These are phyloP conservation scores for Lochmaea capreae DNA, from an alignment of 2,888 invertebrate genomes.

Conservation along the genomic window DNA sequence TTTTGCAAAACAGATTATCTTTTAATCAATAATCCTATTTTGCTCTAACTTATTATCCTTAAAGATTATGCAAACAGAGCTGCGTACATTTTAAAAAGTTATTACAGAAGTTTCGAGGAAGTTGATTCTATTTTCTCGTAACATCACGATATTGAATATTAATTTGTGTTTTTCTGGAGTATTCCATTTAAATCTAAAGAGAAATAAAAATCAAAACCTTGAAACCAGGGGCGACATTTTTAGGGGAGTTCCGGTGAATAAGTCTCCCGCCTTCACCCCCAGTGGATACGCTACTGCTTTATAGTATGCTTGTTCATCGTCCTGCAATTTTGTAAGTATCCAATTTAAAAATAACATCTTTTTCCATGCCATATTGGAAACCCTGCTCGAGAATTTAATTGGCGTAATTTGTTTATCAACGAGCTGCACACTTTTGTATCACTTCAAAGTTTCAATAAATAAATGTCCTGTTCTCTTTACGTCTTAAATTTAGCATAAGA, in stretches of 20 bases:
- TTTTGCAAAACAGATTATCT: slow-evolving; percentile 11
- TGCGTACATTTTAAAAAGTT: slow-evolving; percentile 18
- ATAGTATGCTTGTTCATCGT: too few species aligned
- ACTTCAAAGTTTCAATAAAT: not conserved
- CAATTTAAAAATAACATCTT: too few species aligned
- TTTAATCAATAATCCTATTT: slow-evolving; percentile 22
- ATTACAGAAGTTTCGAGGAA: not conserved
- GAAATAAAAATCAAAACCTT: too few species aligned
- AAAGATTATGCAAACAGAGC: slow-evolving; percentile 10
- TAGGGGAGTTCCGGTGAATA: too few species aligned
- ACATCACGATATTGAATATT: slow-evolving; percentile 19
- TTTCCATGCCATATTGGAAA: too few species aligned
- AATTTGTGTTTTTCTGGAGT: not conserved
- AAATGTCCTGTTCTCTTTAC: not conserved
- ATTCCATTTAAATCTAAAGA: too few species aligned
- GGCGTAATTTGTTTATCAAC: not conserved
- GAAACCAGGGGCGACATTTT: too few species aligned
- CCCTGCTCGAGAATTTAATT: not conserved
- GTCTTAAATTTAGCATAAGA: not conserved
- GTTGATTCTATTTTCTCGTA: slow-evolving; percentile 1
- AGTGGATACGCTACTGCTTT: too few species aligned
- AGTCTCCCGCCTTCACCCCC: too few species aligned
- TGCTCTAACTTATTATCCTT: slow-evolving; percentile 9
- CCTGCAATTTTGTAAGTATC: too few species aligned
- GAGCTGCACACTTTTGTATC: not conserved